A percentile compares a stretch with the other conserved stretches of the same genome.
phyloP scores from a whole-genome alignment of 2,888 invertebrate species.

The Cheilosia impressa region DNA sequence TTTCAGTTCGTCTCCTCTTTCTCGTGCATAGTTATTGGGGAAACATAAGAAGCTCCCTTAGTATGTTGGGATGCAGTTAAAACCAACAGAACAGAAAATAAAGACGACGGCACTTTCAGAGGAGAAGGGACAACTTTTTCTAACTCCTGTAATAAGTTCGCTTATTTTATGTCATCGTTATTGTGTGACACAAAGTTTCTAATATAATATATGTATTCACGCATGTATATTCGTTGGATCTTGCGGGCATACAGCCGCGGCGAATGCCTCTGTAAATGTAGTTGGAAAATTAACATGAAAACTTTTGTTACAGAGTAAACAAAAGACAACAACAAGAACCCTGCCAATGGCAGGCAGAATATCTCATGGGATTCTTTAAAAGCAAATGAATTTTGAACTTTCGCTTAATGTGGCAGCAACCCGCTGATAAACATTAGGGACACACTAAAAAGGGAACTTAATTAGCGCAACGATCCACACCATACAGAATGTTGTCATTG shows the following conservation, averaged over 20 bases:
- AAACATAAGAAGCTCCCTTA: slow-evolving; percentile 9
- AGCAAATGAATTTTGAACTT: slow-evolving; percentile 67
- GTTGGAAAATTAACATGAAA: slow-evolving; percentile 66
- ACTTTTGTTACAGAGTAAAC: slow-evolving; percentile 38
- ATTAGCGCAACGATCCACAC: slow-evolving; percentile 50
- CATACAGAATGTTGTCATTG: slow-evolving; percentile 32
- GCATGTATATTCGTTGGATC: slow-evolving; percentile 50
- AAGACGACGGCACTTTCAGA: not conserved
- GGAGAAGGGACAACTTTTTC: slow-evolving; percentile 50
- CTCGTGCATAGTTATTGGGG: not conserved
- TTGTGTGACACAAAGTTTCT: slow-evolving; percentile 75
- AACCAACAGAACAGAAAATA: slow-evolving; percentile 20
- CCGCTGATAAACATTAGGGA: slow-evolving; percentile 59
- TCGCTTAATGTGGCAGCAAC: slow-evolving; percentile 48
- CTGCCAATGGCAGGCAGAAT: slow-evolving; percentile 24
- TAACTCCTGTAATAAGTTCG: slow-evolving; percentile 73
- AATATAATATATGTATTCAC: slow-evolving; percentile 71
- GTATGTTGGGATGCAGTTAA: slow-evolving; percentile 38
- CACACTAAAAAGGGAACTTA: slow-evolving; percentile 58
- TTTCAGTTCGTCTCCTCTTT: slow-evolving; percentile 25
- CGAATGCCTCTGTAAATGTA: slow-evolving; percentile 23
- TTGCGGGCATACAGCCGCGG: not conserved
- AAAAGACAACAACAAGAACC: slow-evolving; percentile 5
- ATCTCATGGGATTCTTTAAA: slow-evolving; percentile 49
- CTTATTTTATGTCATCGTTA: slow-evolving; percentile 73